These are phyloP conservation scores for Gymnosoma rotundatum DNA, from an alignment of 2,888 invertebrate genomes.

Conservation along the genomic window DNA sequence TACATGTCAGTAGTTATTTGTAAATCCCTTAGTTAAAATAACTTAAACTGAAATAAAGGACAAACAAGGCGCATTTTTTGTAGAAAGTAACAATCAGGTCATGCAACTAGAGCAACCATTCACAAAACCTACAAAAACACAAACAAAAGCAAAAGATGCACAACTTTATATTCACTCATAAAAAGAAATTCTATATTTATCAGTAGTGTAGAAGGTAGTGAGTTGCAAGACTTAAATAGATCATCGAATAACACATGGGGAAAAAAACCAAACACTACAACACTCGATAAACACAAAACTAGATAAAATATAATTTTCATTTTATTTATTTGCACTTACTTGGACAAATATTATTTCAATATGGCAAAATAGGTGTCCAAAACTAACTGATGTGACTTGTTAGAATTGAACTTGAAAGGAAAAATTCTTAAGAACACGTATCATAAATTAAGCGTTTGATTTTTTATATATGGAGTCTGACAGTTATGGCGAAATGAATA, in stretches of 20 bases:
- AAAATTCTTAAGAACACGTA: no score
- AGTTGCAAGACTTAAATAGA: conserved; percentile 8
- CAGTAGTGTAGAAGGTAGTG: conserved; percentile 29
- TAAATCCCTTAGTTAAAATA: conserved; percentile 64
- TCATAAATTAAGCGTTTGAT: no score
- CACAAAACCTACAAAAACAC: conserved; percentile 24
- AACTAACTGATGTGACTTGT: no score
- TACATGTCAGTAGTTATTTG: conserved; percentile 44
- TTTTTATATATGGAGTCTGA: no score
- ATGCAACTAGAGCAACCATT: conserved; percentile 67
- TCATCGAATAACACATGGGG: conserved; percentile 55
- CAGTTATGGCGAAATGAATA: no score
- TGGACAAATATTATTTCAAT: no score
- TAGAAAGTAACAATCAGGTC: conserved; percentile 63
- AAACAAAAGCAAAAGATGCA: conserved; percentile 15
- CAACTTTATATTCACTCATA: conserved; percentile 10
- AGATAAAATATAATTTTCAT: no score
- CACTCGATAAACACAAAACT: neutral
- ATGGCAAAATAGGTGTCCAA: no score
- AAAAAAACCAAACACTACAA: conserved; percentile 31
- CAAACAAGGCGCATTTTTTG: no score
- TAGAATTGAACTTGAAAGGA: no score
- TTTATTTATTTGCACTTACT: no score
- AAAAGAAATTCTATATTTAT: conserved; percentile 42
- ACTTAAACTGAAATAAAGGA: no score